A percentile compares a stretch with the other conserved stretches of the same genome.
These are phyloP conservation scores for Natator depressus DNA, from an alignment of 2,113 vertebrate genomes.

Conservation along the genomic window DNA sequence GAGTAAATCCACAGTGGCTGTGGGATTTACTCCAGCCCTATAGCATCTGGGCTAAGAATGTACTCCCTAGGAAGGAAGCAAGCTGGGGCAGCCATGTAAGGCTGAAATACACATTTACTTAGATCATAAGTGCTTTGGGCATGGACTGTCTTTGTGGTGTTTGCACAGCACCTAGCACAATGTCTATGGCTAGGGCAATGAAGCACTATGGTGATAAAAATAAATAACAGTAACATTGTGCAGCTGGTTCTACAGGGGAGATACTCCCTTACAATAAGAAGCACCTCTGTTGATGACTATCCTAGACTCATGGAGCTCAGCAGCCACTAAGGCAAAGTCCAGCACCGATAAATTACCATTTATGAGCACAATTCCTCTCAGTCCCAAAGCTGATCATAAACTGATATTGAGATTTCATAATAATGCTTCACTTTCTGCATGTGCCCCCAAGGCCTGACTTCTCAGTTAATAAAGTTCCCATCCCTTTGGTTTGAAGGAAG, in stretches of 20 bases:
- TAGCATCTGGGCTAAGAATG: neutral
- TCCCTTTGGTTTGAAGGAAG: neutral
- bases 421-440: neutral
- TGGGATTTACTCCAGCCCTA: neutral
- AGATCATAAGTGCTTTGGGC: neutral
- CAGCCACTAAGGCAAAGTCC: neutral
- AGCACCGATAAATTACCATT: neutral
- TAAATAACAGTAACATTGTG: neutral
- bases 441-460: neutral
- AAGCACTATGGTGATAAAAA: neutral
- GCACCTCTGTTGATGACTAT: neutral
- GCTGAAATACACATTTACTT: neutral
- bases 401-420: neutral
- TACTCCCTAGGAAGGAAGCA: neutral
- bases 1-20: neutral
- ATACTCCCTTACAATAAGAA: neutral
- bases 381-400: neutral
- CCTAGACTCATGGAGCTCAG: neutral
- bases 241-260: neutral
- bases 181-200: neutral
- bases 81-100: neutral
- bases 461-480: neutral
- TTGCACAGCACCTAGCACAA: neutral
- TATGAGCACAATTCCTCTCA: neutral
- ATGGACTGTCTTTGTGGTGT: neutral